Evolutionary conservation across 2,888 invertebrate species (phyloP).

Genomic region (Chrysopilus asiliformis): DNA sequence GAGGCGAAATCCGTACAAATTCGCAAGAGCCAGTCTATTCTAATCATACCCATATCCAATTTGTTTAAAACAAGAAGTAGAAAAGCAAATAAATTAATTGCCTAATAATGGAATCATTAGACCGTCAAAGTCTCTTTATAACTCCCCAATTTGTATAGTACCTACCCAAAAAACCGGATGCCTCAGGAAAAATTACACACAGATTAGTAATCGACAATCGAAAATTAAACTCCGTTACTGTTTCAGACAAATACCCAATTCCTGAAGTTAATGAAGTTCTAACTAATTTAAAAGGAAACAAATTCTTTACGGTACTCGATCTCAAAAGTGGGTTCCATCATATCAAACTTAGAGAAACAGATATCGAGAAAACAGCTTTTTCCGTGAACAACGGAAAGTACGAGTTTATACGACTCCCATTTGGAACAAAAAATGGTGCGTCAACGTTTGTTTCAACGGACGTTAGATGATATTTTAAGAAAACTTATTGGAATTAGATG

Average conservation of each 20-base stretch:
- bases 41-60: not conserved
- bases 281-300: conserved; percentile 10
- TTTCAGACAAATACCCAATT: conserved; percentile 2
- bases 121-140: conserved; percentile 2
- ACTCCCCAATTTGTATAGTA: conserved; percentile 1
- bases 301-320: conserved; percentile 7
- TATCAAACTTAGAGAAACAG: not conserved
- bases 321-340: conserved; percentile 9
- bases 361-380: conserved; percentile 3
- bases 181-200: no score
- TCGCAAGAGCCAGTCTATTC: no score
- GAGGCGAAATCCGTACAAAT: not conserved
- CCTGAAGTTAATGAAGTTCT: conserved; percentile 7
- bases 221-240: conserved; percentile 3
- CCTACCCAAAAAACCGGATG: no score
- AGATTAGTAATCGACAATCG: conserved; percentile 1
- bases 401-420: conserved; percentile 9
- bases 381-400: conserved; percentile 6
- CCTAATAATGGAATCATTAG: not conserved
- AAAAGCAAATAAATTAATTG: no score
- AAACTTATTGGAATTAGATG: conserved; percentile 13
- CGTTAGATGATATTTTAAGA: conserved; percentile 10
- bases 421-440: conserved; percentile 11
- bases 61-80: not conserved
- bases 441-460: no score